Evolutionary conservation across 2,888 invertebrate species (phyloP).

Genomic region (Harpagoxenus sublaevis): DNA sequence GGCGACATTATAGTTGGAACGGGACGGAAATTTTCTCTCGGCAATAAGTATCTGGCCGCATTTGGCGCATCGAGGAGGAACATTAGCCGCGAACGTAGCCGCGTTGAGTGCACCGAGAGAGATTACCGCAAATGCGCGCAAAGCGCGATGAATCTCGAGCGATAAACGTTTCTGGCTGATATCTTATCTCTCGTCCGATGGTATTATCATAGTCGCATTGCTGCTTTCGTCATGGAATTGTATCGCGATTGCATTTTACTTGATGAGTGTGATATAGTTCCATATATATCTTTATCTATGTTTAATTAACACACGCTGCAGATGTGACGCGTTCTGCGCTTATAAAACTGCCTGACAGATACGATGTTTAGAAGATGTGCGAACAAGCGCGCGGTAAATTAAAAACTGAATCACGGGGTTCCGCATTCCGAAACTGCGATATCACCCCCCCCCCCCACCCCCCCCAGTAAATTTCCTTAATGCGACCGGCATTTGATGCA

Average conservation of each 20-base stretch:
- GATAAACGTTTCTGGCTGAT: neutral
- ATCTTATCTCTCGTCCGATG: constrained; percentile 19
- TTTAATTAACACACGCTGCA: neutral
- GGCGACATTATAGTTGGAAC: constrained; percentile 10
- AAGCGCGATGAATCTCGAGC: neutral
- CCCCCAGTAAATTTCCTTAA: neutral
- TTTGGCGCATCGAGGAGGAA: neutral
- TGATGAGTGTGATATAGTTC: neutral
- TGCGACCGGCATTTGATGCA: neutral
- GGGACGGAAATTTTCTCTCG: neutral
- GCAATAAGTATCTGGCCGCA: neutral
- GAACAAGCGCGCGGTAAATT: neutral
- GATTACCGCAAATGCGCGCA: neutral
- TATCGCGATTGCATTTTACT: neutral
- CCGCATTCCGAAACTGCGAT: neutral
- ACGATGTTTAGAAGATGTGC: neutral
- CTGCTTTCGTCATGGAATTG: neutral
- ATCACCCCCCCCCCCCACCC: neutral
- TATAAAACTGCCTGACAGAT: constrained; percentile 7
- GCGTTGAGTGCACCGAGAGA: neutral
- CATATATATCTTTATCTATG: neutral
- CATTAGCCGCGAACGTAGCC: neutral
- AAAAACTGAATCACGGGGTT: neutral
- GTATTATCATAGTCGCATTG: neutral
- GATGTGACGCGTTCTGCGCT: neutral